Conservation (phyloP, 2,113 vertebrate species). For the Numida meleagris region DNA sequence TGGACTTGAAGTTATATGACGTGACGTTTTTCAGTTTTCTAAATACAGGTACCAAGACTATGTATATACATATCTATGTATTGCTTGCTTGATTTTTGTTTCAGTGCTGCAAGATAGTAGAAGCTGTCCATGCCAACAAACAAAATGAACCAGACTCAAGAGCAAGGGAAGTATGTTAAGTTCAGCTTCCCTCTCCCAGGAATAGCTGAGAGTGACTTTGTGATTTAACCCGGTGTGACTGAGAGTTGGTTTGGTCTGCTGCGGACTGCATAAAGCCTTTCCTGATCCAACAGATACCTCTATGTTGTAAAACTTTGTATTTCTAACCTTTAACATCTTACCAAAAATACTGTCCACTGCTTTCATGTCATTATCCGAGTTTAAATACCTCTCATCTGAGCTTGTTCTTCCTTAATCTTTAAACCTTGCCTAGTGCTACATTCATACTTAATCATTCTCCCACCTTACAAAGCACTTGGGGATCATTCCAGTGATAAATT, state of each 20-base stretch:
- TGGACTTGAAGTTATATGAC: background rate
- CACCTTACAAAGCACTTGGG: conserved; percentile 50
- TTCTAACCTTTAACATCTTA: conserved; percentile 67
- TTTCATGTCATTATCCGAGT: conserved; percentile 63
- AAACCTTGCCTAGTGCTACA: conserved; percentile 54
- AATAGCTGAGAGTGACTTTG: background rate
- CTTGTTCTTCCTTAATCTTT: conserved; percentile 56
- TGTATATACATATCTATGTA: rapidly evolving
- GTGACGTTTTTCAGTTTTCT: background rate
- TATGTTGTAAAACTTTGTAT: conserved; percentile 46
- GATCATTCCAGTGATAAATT: conserved; percentile 68
- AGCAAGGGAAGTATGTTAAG: background rate
- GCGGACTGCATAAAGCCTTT: conserved; percentile 19
- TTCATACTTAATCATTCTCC: conserved; percentile 70
- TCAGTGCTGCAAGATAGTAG: background rate
- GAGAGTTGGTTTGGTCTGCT: conserved; percentile 40
- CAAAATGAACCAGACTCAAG: rapidly evolving
- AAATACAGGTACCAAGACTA: background rate
- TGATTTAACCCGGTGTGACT: conserved; percentile 48
- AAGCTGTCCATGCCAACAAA: background rate
- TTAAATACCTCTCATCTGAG: conserved; percentile 48
- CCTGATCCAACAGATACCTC: conserved; percentile 24
- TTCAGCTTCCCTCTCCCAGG: background rate
- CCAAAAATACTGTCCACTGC: conserved; percentile 53
- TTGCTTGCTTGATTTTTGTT: background rate